Base-by-base conservation (phyloP, 2,113 vertebrate genomes). In the Pogonocichla stellata region DNA sequence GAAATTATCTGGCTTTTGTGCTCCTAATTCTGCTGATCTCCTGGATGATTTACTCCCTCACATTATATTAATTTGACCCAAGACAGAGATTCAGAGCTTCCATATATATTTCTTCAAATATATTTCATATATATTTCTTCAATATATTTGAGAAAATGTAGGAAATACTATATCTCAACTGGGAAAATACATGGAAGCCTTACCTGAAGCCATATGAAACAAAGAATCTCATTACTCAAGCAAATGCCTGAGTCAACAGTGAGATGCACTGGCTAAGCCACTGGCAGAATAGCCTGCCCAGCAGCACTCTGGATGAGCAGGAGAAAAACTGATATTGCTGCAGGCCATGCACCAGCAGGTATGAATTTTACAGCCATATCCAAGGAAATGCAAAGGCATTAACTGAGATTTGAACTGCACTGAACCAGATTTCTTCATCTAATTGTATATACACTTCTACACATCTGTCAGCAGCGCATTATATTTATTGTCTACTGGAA, bases 401-500 rank as follows among this genome's bases (percentile, higher is more conserved):
- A 95, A 95, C 54, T 48, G 62, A 65, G 26, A 80, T 77, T 48
- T 92, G 67, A 90, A 77, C 25, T 70, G 79, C 28, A 7, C 22
- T 80, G 87, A 90, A 81, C 54, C 7, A 0, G 3, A 83, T 86
- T 95, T 95, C 64, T 92, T 90, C 26, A 70, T 83, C 64, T 90
- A 88, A 70, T 72, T 86, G 81, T 73, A 62, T 51, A 88, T 43
- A 53, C 33, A 42, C 66, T 90, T 92, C 85, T 57, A 62, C 51
- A 67, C 17, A 80, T 86, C 92, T 94, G 75, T 96, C 85, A 91
- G 81, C 81, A 93, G 54, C 3, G 33, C 81, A 80, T 83, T 93
- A 6, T 54, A 91, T 80, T 92, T 88, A 65, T 24, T 93, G 58
- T 95, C 81, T 86, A 86, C 90, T 94, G 90, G 74, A 96, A 94